Evolutionary conservation across 2,888 invertebrate species (phyloP).

Genomic region (Hemaris fuciformis): DNA sequence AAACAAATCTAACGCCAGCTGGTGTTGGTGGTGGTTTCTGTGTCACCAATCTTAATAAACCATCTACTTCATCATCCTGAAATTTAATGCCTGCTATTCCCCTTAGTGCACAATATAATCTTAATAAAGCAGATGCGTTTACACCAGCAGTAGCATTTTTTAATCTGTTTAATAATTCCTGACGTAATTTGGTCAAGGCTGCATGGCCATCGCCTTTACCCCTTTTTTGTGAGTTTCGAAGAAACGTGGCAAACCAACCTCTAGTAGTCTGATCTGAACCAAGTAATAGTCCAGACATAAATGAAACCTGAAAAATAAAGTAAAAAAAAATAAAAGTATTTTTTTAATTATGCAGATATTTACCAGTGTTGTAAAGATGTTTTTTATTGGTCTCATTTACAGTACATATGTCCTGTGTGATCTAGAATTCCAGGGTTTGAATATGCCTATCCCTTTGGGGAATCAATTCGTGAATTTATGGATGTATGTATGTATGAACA

Average conservation of each 20-base stretch:
- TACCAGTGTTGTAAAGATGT: neutral
- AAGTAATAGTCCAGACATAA: constrained; percentile 93
- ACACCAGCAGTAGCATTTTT: constrained; percentile 86
- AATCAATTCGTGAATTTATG: too few species aligned
- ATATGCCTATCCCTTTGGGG: too few species aligned
- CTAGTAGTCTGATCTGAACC: constrained; percentile 94
- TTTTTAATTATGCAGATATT: neutral
- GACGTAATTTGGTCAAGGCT: constrained; percentile 85
- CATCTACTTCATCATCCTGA: constrained; percentile 94
- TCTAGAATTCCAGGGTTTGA: too few species aligned
- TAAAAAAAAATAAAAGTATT: too few species aligned
- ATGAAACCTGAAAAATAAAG: constrained; percentile 83
- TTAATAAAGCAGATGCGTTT: constrained; percentile 93
- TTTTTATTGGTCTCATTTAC: neutral
- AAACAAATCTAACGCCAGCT: constrained; percentile 95
- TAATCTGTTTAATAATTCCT: constrained; percentile 88
- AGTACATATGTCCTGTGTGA: too few species aligned
- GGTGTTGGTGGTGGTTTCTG: constrained; percentile 94
- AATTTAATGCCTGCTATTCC: constrained; percentile 96
- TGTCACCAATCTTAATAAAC: constrained; percentile 91
- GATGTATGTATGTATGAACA: too few species aligned
- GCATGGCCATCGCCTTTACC: constrained; percentile 89
- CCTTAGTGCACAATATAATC: constrained; percentile 95
- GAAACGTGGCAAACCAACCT: constrained; percentile 96
- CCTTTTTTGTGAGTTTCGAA: constrained; percentile 91